Base-by-base conservation (phyloP, 2,888 invertebrate species). In the Doris montereyensis region DNA sequence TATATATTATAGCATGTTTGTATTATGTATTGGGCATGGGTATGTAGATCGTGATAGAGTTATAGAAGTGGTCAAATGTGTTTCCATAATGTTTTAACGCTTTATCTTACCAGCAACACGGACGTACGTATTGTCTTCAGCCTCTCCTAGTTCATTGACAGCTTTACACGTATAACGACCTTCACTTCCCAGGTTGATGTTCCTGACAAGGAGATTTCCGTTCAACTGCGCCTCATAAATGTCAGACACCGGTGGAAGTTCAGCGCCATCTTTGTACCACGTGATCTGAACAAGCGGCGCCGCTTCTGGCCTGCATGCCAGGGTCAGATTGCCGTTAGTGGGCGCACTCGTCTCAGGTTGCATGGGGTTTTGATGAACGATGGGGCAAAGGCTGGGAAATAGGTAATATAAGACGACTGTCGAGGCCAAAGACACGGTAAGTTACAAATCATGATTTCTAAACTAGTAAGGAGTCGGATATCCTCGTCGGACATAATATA, bases 291-390 rank as follows among this genome's bases (percentile, higher is more conserved):
- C 84, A 34, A 94, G 94, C 0, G 98, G 98, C 0, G 98, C 97
- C 17, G 97, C 97, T 92, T 98, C 98, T 0, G 98, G 97, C 89
- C 95, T 95, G 89, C 98, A 98, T 0, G 83, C 58, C 76, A 98
- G 95, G 0, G 97, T 97, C 0, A 96, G 95, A 91, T 97, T 97
- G n/a, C 97, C 97, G n/a, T 96, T 96, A 90, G 96, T 95, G 1
- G 96, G 96, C 0, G 97, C 97, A 67, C 62, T 21, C 4, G 13
- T 96, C 96, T 34, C 81, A 77, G 92, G 97, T 96, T 0, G 95
- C 94, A 98, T 0, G 97, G 97, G 60, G 93, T 93, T 90, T 97
- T 97, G 87, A 95, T 95, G 89, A 98, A 98, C 0, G 96, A 95
- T 5, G 98, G 98, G 87, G 95, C 95, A 58, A 92, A 85, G 17